Conservation (phyloP, 2,113 vertebrate species). For the Nannobrachium achirus region DNA sequence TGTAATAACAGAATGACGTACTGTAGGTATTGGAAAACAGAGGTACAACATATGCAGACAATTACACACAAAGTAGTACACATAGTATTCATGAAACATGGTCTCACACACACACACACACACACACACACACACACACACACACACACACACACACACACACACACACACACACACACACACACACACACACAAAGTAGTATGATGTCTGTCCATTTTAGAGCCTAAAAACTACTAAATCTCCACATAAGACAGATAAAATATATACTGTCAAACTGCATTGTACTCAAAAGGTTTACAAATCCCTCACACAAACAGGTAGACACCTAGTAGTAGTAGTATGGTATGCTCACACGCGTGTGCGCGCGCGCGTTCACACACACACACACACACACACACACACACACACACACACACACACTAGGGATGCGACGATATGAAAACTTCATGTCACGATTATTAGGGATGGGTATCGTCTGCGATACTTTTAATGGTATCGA, state of each 20-base stretch:
- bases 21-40: background rate
- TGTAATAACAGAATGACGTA: background rate
- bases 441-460: too few species aligned
- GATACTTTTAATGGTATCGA: too few species aligned
- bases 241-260: too few species aligned
- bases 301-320: background rate
- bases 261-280: too few species aligned
- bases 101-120: constrained; percentile 2
- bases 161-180: constrained; percentile 13
- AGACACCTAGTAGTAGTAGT: too few species aligned
- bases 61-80: background rate
- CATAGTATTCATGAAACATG: background rate
- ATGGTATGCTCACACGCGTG: background rate
- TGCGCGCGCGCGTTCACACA: background rate
- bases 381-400: constrained; percentile 7
- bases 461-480: too few species aligned
- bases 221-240: too few species aligned
- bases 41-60: background rate
- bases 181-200: background rate
- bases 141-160: background rate
- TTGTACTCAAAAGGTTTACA: background rate
- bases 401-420: constrained; percentile 11
- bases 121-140: constrained; percentile 19
- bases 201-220: too few species aligned
- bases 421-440: background rate